A percentile compares a stretch with the other conserved stretches of the same genome.
These are phyloP conservation scores for Australoheros scitulus DNA, from an alignment of 2,113 vertebrate genomes.

Conservation along the genomic window DNA sequence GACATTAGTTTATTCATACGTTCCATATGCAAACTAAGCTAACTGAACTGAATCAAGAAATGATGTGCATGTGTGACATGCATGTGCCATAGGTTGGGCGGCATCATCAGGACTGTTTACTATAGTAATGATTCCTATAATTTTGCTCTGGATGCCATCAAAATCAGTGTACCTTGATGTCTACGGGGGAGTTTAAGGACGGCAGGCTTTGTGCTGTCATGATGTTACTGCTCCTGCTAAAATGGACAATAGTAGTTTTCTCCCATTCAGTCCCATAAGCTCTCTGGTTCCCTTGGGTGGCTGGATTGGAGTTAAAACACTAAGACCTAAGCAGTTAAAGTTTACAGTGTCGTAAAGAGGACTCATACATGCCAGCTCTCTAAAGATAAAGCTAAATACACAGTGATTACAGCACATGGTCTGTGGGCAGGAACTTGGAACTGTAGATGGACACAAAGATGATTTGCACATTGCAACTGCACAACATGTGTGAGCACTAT, in stretches of 20 bases:
- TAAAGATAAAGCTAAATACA: constrained; percentile 78
- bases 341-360: constrained; percentile 78
- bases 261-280: constrained; percentile 71
- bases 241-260: constrained; percentile 61
- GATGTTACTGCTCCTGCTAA: constrained; percentile 31
- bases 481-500: constrained; percentile 1
- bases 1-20: constrained; percentile 9
- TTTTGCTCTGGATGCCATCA: neutral
- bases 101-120: neutral
- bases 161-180: neutral
- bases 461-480: constrained; percentile 47
- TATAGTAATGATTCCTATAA: neutral
- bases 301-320: constrained; percentile 67
- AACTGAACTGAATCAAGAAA: constrained; percentile 12
- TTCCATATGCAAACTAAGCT: neutral
- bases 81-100: neutral
- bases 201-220: constrained; percentile 25
- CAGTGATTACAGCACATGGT: constrained; percentile 74
- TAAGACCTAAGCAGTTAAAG: constrained; percentile 76
- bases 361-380: constrained; percentile 68
- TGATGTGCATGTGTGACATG: neutral
- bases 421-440: constrained; percentile 61
- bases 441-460: constrained; percentile 28
- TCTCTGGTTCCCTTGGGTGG: constrained; percentile 68
- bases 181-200: constrained; percentile 12